Percentiles rank a stretch among this genome's conserved stretches.
Evolutionary conservation across 1,140 invertebrate species (phyloP).

Genomic region (Pentalonia nigronervosa): DNA sequence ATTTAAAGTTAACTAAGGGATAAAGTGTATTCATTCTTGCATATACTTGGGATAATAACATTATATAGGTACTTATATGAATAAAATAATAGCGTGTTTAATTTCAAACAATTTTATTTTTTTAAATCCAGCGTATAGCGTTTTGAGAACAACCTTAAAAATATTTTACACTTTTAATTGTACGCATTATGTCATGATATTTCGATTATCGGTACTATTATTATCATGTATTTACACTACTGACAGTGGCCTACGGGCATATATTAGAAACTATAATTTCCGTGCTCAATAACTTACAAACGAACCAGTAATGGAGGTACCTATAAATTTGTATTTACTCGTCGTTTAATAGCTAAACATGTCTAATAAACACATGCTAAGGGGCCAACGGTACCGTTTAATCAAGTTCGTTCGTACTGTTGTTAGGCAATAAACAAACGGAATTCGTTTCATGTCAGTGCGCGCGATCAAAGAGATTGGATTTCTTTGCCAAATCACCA

Average conservation of each 20-base stretch:
- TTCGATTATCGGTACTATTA: not conserved
- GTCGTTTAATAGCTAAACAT: not conserved
- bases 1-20: too few relatives aligned
- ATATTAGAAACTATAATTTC: not conserved
- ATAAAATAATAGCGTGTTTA: too few relatives aligned
- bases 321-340: not conserved
- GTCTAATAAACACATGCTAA: slow-evolving; percentile 9
- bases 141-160: not conserved
- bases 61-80: too few relatives aligned
- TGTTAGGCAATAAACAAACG: slow-evolving; percentile 5
- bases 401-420: not conserved
- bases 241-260: not conserved
- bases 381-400: not conserved
- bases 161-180: not conserved
- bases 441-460: not conserved
- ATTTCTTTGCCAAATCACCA: not conserved
- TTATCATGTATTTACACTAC: too few relatives aligned
- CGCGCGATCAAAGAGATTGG: not conserved
- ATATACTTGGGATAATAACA: too few relatives aligned
- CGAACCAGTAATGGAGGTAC: not conserved
- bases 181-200: not conserved
- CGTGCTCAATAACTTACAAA: not conserved
- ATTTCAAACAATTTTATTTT: too few relatives aligned
- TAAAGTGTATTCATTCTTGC: too few relatives aligned
- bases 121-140: too few relatives aligned